Percentiles rank a stretch among this genome's conserved stretches.
Evolutionary conservation across 2,888 invertebrate species (phyloP).

Genomic region (Drosophila tripunctata): DNA sequence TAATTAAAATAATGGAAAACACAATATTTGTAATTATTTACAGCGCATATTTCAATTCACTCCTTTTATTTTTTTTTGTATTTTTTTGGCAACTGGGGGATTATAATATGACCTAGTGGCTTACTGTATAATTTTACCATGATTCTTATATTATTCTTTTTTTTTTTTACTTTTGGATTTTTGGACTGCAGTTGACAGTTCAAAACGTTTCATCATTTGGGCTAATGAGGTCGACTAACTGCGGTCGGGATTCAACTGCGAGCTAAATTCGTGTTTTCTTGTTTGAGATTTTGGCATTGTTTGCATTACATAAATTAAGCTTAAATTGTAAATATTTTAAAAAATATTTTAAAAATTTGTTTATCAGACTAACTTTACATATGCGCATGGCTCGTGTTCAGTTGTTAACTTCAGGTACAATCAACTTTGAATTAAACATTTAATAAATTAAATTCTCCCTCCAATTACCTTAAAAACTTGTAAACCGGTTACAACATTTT

Average conservation of each 20-base stretch:
- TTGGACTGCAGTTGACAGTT: conserved; percentile 37
- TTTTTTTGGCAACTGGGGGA: conserved; percentile 23
- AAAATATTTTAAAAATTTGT: not conserved
- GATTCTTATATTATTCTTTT: not conserved
- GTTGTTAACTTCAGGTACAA: conserved; percentile 2
- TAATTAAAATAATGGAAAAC: conserved; percentile 75
- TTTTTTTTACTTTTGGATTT: not conserved
- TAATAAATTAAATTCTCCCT: not conserved
- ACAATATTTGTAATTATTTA: conserved; percentile 66
- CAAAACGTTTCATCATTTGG: conserved; percentile 29
- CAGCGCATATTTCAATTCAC: conserved; percentile 18
- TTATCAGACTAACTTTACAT: conserved; percentile 1
- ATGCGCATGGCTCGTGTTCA: not conserved
- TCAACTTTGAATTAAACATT: conserved; percentile 1
- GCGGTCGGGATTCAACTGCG: not conserved
- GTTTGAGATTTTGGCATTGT: not conserved
- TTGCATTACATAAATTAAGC: not conserved
- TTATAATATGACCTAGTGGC: conserved; percentile 52
- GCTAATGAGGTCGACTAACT: conserved; percentile 57
- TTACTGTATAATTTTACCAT: conserved; percentile 50
- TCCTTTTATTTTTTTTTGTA: conserved; percentile 2
- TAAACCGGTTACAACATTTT: conserved; percentile 57
- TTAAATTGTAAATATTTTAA: not conserved
- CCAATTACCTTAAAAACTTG: conserved; percentile 18
- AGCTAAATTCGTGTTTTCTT: not conserved